These are phyloP conservation scores for Battus philenor DNA, from an alignment of 1,140 invertebrate species.

Conservation along the genomic window DNA sequence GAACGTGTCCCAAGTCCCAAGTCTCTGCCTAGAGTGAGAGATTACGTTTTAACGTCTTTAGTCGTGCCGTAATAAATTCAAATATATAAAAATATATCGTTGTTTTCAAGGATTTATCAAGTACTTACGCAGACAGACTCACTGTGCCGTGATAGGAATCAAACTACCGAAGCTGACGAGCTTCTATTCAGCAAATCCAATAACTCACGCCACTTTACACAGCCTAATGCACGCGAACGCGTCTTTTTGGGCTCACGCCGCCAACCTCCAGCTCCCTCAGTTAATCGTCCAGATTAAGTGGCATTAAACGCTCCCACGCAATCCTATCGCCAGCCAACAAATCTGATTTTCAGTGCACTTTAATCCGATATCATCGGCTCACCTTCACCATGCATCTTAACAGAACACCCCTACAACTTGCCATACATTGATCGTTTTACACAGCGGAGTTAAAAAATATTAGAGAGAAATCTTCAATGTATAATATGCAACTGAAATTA, in stretches of 20 bases:
- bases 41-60: too few species aligned
- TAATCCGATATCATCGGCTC: conserved; percentile 52
- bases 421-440: conserved; percentile 27
- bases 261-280: conserved; percentile 34
- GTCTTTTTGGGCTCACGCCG: conserved; percentile 36
- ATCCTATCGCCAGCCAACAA: conserved; percentile 61
- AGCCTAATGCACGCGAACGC: conserved; percentile 22
- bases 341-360: conserved; percentile 66
- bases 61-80: too few species aligned
- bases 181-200: conserved; percentile 31
- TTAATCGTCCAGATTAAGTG: conserved; percentile 55
- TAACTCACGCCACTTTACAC: conserved; percentile 26
- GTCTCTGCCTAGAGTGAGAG: too few species aligned
- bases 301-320: conserved; percentile 51
- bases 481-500: too few species aligned
- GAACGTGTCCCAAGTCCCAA: too few species aligned
- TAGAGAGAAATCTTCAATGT: too few species aligned
- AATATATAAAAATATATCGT: too few species aligned
- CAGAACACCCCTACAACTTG: too few species aligned
- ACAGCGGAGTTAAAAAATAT: neutral
- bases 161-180: too few species aligned
- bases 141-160: too few species aligned
- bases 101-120: too few species aligned
- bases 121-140: too few species aligned
- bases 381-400: conserved; percentile 17